Evolutionary conservation across 2,888 invertebrate genomes (phyloP), one percentile per base, ranked within the genome.

Genomic region (Drosophila ustulata): DNA sequence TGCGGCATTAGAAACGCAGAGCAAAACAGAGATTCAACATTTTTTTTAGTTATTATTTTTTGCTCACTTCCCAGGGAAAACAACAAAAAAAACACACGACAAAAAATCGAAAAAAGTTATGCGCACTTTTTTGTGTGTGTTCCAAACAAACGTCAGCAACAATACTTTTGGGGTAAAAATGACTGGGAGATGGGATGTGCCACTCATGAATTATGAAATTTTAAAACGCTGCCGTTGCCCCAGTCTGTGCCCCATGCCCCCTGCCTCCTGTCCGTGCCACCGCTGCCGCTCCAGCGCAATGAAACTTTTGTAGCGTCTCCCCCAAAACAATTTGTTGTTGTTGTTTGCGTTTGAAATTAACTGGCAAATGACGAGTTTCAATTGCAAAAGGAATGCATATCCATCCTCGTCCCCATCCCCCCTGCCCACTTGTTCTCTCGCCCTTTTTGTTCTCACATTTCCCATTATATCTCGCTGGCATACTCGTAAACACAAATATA

Each of bases 131-230:
- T 37, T 51, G 39, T 61, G 57, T 69, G 70, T 66, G 56, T 71
- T 47, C 52, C 85, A 85, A 87, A 88, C 82, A 88, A 82, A 81
- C 68, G 88, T 82, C 75, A 75, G 65, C 57, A 71, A 66, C 79
- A 84, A 67, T 64, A 66, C 75, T 65, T 68, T 68, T 53, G 55
- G 30, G 52, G 41, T 51, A 30, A 23, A 26, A 28, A 18, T 13
- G 30, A 8, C 46, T 37, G 43, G 5, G 23, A 23, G 30, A 41
- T 37, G 37, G 47, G 26, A 51, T 11, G 39, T 61, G 46, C 39
- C 32, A 53, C 67, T 78, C 74, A 89, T 89, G 84, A 87, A 89
- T 89, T 84, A 87, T 84, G 84, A 87, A 84, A 84, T 83, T 80
- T 84, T 74, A 78, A 89, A 78, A 75, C 56, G 66, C 52, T 55